These are phyloP conservation scores for Tupaia chinensis DNA, from an alignment of 2,113 vertebrate species.

Conservation along the genomic window DNA sequence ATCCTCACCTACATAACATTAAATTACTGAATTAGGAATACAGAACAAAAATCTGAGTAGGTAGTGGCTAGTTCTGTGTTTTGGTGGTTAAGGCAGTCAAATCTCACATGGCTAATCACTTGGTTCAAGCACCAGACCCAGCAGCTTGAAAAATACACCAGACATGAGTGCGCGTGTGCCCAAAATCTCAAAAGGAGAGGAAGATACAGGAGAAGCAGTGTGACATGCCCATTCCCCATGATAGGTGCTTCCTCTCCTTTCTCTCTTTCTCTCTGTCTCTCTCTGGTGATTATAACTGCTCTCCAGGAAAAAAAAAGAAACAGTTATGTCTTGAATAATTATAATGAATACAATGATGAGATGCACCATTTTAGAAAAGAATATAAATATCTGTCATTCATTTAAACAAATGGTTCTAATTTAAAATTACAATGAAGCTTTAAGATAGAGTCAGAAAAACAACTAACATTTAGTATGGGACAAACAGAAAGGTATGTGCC, in stretches of 20 bases:
- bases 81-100: too few species aligned
- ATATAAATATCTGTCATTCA: not conserved
- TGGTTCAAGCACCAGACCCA: too few species aligned
- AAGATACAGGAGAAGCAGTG: too few species aligned
- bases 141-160: too few species aligned
- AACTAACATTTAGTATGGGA: not conserved
- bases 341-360: not conserved
- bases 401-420: not conserved
- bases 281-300: too few species aligned
- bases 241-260: too few species aligned
- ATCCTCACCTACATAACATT: not conserved
- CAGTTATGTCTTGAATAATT: not conserved
- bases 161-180: too few species aligned
- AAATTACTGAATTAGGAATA: not conserved
- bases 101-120: too few species aligned
- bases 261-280: too few species aligned
- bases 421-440: not conserved
- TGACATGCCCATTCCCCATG: too few species aligned
- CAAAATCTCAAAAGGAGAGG: too few species aligned
- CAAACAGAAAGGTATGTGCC: not conserved
- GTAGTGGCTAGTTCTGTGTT: too few species aligned
- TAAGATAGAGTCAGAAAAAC: not conserved
- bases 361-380: not conserved
- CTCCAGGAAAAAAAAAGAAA: not conserved
- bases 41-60: not conserved